A percentile compares a stretch with the other conserved stretches of the same genome.
These are phyloP conservation scores for Aptenodytes patagonicus DNA, from an alignment of 2,113 vertebrate species.

Conservation along the genomic window DNA sequence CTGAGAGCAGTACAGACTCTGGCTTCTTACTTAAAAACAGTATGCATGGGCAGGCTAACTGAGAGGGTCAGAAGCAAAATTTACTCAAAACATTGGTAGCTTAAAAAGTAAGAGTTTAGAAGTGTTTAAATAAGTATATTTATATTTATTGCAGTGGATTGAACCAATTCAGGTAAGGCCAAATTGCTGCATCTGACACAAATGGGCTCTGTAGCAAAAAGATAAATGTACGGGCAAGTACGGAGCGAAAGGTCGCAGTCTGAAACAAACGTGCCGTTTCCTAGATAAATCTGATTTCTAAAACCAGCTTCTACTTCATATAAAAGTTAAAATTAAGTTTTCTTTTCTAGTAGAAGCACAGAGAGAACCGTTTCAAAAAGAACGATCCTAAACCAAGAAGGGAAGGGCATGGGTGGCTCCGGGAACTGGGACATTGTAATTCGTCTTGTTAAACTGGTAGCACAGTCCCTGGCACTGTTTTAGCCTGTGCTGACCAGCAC, in stretches of 20 bases:
- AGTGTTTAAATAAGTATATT: neutral
- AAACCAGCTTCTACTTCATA: neutral
- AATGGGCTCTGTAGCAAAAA: neutral
- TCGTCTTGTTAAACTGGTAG: neutral
- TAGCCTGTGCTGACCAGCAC: too few species aligned
- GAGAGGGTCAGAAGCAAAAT: neutral
- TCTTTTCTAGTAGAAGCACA: neutral
- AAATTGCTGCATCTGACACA: neutral
- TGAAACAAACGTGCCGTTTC: neutral
- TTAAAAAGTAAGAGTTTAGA: neutral
- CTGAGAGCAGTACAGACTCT: neutral
- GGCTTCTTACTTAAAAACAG: neutral
- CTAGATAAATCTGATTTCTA: neutral
- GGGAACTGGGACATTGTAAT: fast-evolving
- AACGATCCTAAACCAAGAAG: fast-evolving
- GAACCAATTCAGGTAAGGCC: neutral
- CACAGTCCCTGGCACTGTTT: neutral
- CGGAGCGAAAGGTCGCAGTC: neutral
- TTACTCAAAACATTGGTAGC: neutral
- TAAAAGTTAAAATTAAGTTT: neutral
- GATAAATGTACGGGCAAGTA: neutral
- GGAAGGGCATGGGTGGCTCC: neutral
- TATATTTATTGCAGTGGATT: neutral
- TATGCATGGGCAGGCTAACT: neutral
- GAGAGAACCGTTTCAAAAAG: neutral